Evolutionary conservation across 2,113 vertebrate genomes (phyloP).

Genomic region (Asarcornis scutulata): DNA sequence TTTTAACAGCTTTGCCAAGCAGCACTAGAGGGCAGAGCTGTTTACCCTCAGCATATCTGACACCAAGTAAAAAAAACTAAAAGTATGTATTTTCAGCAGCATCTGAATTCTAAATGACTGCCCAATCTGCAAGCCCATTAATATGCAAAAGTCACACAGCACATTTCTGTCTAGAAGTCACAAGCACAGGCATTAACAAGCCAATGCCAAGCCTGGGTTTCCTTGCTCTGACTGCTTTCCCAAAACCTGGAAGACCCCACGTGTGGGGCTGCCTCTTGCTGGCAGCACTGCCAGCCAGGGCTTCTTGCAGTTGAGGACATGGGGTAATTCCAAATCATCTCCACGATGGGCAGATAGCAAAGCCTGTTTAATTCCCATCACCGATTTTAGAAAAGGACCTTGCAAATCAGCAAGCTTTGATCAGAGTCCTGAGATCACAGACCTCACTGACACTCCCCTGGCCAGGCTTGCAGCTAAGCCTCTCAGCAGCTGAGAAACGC

Average conservation of each 20-base stretch:
- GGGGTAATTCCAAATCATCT: neutral
- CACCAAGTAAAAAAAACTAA: neutral
- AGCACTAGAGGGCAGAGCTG: slow-evolving; percentile 59
- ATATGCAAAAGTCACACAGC: neutral
- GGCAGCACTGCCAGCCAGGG: neutral
- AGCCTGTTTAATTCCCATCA: neutral
- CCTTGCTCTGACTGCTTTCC: neutral
- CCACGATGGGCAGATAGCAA: neutral
- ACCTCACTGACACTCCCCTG: neutral
- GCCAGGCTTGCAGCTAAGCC: neutral
- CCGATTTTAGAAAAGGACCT: neutral
- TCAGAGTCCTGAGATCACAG: neutral
- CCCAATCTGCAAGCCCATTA: neutral
- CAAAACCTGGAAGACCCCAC: neutral
- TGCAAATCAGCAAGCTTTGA: neutral
- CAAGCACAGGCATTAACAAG: neutral
- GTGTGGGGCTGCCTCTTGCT: neutral
- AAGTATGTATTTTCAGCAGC: neutral
- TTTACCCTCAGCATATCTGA: neutral
- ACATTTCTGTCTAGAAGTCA: neutral
- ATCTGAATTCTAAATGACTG: neutral
- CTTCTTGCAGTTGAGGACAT: neutral
- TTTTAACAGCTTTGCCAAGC: neutral
- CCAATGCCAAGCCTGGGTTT: neutral
- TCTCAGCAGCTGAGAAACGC: neutral